Base-by-base conservation (phyloP, 2,888 invertebrate species). In the Dynastes hyllus region DNA sequence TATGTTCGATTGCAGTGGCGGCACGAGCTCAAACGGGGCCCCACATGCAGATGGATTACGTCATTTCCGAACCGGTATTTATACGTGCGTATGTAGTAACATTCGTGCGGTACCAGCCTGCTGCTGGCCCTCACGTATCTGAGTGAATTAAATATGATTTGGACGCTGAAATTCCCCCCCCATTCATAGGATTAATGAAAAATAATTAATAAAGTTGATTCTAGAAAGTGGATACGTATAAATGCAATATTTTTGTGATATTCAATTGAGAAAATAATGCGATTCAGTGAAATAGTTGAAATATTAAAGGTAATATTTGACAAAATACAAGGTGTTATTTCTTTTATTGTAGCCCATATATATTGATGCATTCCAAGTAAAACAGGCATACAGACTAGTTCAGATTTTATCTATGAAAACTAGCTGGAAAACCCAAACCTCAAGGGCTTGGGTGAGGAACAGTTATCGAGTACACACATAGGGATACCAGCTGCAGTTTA, bases 21-120 rank as follows among this genome's bases (percentile, higher is more conserved):
- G 84, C 82, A 82, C 82, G 81, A 83, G 84, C 80, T 78, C 80
- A 70, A 78, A 69, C 76, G 66, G 82, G 87, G 86, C 87, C 87
- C 82, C 87, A 86, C 87, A 87, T 85, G 86, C 82, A 75, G 87
- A 77, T 53, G 70, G 27, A 80, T 85, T 84, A 85, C 86, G 86
- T 87, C 87, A 87, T 85, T 85, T 87, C 86, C 86, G 85, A 87
- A 85, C 82, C 84, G 85, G 85, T 83, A 58, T 53, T 11, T 51
- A 51, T 51, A 51, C 9, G n/a, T 53, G n/a, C n/a, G 16, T 53
- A 53, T 53, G 53, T 16, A 61, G 40, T 58, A 71, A 55, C 71
- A 55, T 71, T 37, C 27, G 22, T 66, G 22, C 45, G 45, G 45
- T 45, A 45, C 45, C 8, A 45, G 45, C 45, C 8, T 2, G 40